A percentile compares a stretch with the other conserved stretches of the same genome.
phyloP scores from a whole-genome alignment of 2,888 invertebrate genomes.

The Erannis defoliaria region DNA sequence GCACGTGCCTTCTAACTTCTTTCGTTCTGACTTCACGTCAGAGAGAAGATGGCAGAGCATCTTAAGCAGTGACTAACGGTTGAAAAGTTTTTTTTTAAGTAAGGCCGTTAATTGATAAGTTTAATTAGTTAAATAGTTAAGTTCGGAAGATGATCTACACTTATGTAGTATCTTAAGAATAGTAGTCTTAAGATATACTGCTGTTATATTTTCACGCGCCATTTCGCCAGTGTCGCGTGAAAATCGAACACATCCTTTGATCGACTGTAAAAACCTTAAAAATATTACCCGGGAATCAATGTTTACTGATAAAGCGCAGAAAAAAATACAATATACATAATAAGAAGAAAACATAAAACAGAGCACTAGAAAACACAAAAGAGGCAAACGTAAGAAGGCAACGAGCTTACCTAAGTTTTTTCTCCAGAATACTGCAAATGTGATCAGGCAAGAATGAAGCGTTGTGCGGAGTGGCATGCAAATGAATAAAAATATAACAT shows the following conservation, averaged over 20 bases:
- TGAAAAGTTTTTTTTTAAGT: too few species aligned
- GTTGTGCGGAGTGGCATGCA: constrained; percentile 87
- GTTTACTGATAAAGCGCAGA: not conserved
- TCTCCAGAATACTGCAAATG: constrained; percentile 92
- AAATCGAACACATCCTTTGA: not conserved
- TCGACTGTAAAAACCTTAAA: not conserved
- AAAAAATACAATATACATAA: constrained; percentile 46
- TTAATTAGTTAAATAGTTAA: too few species aligned
- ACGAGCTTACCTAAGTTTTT: constrained; percentile 92
- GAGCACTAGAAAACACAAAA: constrained; percentile 35
- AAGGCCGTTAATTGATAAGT: too few species aligned
- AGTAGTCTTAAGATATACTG: too few species aligned
- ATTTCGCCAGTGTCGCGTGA: too few species aligned
- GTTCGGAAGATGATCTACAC: too few species aligned
- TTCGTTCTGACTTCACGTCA: too few species aligned
- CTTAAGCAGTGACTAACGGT: too few species aligned
- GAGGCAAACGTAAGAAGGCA: constrained; percentile 52
- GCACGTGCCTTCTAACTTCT: too few species aligned
- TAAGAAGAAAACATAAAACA: constrained; percentile 41
- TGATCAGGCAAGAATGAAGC: constrained; percentile 85
- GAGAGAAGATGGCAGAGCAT: too few species aligned
- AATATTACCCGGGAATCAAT: not conserved
- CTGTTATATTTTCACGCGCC: too few species aligned
- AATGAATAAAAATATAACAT: constrained; percentile 82
- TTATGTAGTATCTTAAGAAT: too few species aligned